Base-by-base conservation (phyloP, 2,888 invertebrate species). In the Tuta absoluta region DNA sequence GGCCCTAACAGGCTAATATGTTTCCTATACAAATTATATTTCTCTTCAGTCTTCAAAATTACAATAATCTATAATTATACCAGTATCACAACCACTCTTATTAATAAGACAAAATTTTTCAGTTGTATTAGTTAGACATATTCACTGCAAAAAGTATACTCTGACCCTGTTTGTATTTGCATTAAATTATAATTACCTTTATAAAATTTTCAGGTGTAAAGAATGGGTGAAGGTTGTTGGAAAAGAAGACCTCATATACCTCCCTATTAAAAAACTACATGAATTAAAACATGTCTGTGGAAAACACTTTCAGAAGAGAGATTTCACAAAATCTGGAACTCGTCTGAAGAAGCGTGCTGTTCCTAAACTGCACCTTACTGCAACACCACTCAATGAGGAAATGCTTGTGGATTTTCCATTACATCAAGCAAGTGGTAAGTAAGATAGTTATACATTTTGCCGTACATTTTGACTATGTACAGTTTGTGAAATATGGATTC, bases 201-300 rank as follows among this genome's bases (percentile, higher is more conserved):
- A 1, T 33, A 33, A 7, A 4, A 33, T 49, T 53, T 53, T 2
- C 23, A 53, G 51, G 24, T 53, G 51, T 24, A 53, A 53, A 53
- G 23, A 53, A 12, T 53, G 51, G 51, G 51, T 53, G 1, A 24
- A 24, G 24, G 51, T 53, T 11, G 24, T 53, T 10, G 51, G 51
- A 10, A 53, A 23, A 53, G 51, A 53, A 23, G 51, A 53, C 14
- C 24, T 53, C 11, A 23, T 24, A 23, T 53, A 24, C 24, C 23
- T 53, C 14, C 51, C 28, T 38, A 60, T 33, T 45, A 49, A 61
- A 57, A 66, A 66, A 53, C 60, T 19, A 53, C 33, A 57, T 62
- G 45, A 67, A 58, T 48, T 41, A 14, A 49, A 17, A 11, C 14
- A 12, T 24, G 51, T 53, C 4, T 53, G 51, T 24, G 51, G 23